Percentiles rank a stretch among this genome's conserved stretches.
Conservation (phyloP, 2,113 vertebrate species). For the Anguilla japonica region DNA sequence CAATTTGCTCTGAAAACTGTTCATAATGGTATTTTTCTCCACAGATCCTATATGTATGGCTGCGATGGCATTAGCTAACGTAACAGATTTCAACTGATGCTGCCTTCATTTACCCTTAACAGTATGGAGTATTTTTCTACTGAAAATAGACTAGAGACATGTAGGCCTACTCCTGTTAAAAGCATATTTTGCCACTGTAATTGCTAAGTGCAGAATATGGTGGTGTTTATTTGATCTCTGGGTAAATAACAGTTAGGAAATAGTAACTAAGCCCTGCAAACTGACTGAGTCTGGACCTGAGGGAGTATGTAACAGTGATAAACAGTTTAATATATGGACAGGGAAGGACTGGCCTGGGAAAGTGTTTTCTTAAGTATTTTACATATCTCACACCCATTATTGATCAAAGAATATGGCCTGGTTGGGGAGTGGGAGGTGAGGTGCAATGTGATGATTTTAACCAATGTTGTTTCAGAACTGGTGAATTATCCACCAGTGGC, state of each 20-base stretch:
- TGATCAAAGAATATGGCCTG: too few relatives aligned
- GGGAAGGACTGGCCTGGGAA: not conserved
- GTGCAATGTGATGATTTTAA: not conserved
- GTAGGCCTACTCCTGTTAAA: not conserved
- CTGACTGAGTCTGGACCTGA: not conserved
- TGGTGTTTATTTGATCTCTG: not conserved
- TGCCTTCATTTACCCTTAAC: not conserved
- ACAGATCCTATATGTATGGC: not conserved
- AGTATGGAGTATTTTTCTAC: not conserved
- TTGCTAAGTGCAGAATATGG: not conserved
- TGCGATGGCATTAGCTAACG: not conserved
- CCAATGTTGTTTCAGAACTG: not conserved
- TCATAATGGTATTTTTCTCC: not conserved
- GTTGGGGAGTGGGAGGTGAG: not conserved
- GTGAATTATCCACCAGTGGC: not conserved
- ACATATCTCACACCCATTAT: not conserved
- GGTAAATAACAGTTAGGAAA: not conserved
- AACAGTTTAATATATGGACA: not conserved
- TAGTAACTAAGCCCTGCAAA: not conserved
- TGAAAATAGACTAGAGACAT: not conserved
- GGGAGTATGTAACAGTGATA: not conserved
- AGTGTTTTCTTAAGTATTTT: not conserved
- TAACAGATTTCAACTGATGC: not conserved
- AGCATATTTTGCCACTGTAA: not conserved
- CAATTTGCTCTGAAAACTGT: not conserved